Evolutionary conservation across 2,888 invertebrate genomes (phyloP), one percentile per base, ranked within the genome.

Genomic region (Alloplasta piceator): DNA sequence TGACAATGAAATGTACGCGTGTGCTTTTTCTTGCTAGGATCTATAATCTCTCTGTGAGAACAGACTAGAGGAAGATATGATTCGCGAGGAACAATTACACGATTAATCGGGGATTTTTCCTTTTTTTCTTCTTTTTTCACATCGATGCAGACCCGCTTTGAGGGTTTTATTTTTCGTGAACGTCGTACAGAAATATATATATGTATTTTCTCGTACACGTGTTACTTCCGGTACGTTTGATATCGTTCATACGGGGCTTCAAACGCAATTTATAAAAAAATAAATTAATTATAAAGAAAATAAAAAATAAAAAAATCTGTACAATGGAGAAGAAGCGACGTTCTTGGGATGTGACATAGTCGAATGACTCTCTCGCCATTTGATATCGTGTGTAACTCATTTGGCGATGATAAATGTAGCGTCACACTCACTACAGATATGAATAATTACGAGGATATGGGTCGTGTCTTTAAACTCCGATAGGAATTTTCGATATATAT

Each of bases 61-160:
- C 46, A 64, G 63, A 50, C 68, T 77, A 84, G 83, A 85, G 78
- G 82, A 78, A 84, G 82, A 84, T 87, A 85, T 84, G 85, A 56
- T 82, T 83, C 58, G 68, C 72, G 82, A 85, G 85, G 86, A 86
- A 82, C 83, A 76, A 76, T 78, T 36, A 56, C 52, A 76, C 63
- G 55, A 76, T 61, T 38, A 12, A 10, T 39, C 14, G 9, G 60
- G 10, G 43, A 10, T 4, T 56, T 38, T 70, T 14, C 39, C 36
- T 6, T 12, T 39, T 67, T 14, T 36, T 12, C 16, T 67, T 14
- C 12, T 36, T 58, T 70, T 58, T 43, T 9, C n/a, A 46, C 46
- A 36, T 60, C 60, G 41, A 61, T 61, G 14, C 14, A 52, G 12
- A 52, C 14, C 12, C 14, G 7, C 2, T 14, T 52, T 14, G 6